Base-by-base conservation (phyloP, 1,140 invertebrate genomes). In the Macrobrachium nipponense region DNA sequence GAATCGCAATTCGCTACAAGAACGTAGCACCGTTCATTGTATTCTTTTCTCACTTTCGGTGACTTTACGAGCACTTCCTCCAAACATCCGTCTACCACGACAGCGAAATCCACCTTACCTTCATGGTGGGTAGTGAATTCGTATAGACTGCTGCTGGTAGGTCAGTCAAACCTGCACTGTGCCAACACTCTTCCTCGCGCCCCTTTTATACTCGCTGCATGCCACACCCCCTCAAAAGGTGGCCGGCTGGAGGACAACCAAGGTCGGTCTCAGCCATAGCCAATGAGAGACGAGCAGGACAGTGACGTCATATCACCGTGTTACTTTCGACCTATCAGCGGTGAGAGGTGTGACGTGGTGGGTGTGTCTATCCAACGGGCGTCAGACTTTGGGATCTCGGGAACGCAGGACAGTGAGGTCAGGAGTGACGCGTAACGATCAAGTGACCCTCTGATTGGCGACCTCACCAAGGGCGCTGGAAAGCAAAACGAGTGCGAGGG, bases 131-230 rank as follows among this genome's bases (percentile, higher is more conserved):
- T 58, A 58, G 27, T n/a, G 73, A 51, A 58, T 18, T 58, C 51
- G 44, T 44, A 58, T 58, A 27, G 73, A 20, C 18, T 76, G 27
- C 23, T 58, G 73, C 59, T 58, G 20, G 73, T 58, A n/a, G 20
- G 36, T n/a, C 44, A 76, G 36, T 15, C 73, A 76, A 76, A 58
- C 73, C 73, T 76, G 73, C 73, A 76, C 73, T 76, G 73, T 76
- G 73, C 43, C 70, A 58, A 58, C 73, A 44, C 20, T 20, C 7
- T 20, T 11, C 18, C 27, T 44, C 36, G n/a, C 73, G 44, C 59
- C 43, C 43, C 51, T 20, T 76, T 58, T 76, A 76, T 76, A 76
- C 44, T 51, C 44, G 18, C 15, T 18, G 18, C 43, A 10, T 51
- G 43, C 73, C 73, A 76, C 73, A 58, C 73, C 73, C 73, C 20